Evolutionary conservation across 1,140 invertebrate genomes (phyloP).

Genomic region (Metaphire vulgaris): DNA sequence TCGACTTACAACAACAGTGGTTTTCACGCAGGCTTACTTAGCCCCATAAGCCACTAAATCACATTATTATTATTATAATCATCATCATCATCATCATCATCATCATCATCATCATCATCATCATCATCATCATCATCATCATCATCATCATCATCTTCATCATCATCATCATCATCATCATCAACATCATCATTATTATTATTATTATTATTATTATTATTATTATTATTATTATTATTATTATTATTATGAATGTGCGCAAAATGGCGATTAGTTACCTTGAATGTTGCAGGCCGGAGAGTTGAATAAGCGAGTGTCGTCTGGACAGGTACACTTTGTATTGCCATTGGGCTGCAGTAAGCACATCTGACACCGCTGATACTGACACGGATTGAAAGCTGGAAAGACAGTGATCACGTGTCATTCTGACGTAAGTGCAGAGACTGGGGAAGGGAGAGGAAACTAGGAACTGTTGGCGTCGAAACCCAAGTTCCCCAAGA

Average conservation of each 20-base stretch:
- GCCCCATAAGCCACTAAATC: background rate
- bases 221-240: background rate
- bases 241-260: background rate
- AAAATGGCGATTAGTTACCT: too few species aligned
- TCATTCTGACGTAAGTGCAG: too few species aligned
- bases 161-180: slow-evolving; percentile 22
- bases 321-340: background rate
- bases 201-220: background rate
- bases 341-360: background rate
- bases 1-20: too few species aligned
- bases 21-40: too few species aligned
- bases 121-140: slow-evolving; percentile 24
- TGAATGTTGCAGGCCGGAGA: too few species aligned
- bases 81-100: slow-evolving; percentile 30
- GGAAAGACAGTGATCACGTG: background rate
- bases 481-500: too few species aligned
- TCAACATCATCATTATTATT: background rate
- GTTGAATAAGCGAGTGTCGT: too few species aligned
- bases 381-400: background rate
- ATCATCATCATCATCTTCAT: slow-evolving; percentile 24
- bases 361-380: background rate
- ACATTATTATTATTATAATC: slow-evolving; percentile 25
- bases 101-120: slow-evolving; percentile 22
- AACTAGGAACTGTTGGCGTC: too few species aligned
- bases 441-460: too few species aligned